Conservation (phyloP, 2,888 invertebrate species). For the Ephialtes manifestator region DNA sequence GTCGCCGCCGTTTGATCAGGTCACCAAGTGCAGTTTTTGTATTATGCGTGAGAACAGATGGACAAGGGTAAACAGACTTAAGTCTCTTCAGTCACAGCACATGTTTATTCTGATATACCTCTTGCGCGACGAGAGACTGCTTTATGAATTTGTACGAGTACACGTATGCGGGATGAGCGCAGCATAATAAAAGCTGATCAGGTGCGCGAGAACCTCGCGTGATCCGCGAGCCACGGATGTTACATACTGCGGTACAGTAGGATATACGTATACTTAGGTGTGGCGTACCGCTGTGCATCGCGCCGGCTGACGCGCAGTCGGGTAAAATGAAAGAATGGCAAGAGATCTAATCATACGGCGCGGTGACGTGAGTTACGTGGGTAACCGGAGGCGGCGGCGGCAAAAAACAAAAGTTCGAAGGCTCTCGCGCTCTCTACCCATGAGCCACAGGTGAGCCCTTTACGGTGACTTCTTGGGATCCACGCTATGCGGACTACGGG, state of each 20-base stretch:
- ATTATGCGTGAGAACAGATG: slow-evolving; percentile 11
- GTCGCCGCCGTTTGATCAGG: neutral
- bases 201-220: slow-evolving; percentile 38
- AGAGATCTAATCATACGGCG: slow-evolving; percentile 79
- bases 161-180: slow-evolving; percentile 34
- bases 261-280: slow-evolving; percentile 9
- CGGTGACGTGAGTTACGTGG: slow-evolving; percentile 81
- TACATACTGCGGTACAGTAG: slow-evolving; percentile 21
- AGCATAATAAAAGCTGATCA: slow-evolving; percentile 53
- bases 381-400: slow-evolving; percentile 76
- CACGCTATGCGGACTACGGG: slow-evolving; percentile 63
- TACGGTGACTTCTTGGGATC: slow-evolving; percentile 20
- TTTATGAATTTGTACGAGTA: slow-evolving; percentile 74
- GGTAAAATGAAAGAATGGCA: slow-evolving; percentile 69
- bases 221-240: slow-evolving; percentile 28
- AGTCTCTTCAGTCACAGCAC: slow-evolving; percentile 34
- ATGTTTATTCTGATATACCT: slow-evolving; percentile 1
- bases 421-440: neutral
- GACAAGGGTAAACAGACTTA: slow-evolving; percentile 5
- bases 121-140: slow-evolving; percentile 66
- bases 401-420: slow-evolving; percentile 76
- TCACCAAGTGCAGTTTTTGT: neutral
- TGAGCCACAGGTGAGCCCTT: slow-evolving; percentile 45
- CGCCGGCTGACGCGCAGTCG: slow-evolving; percentile 47
- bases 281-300: slow-evolving; percentile 40